Evolutionary conservation across 2,888 invertebrate species (phyloP), one percentile per base, ranked within the genome.

Genomic region (Microplitis manilae): DNA sequence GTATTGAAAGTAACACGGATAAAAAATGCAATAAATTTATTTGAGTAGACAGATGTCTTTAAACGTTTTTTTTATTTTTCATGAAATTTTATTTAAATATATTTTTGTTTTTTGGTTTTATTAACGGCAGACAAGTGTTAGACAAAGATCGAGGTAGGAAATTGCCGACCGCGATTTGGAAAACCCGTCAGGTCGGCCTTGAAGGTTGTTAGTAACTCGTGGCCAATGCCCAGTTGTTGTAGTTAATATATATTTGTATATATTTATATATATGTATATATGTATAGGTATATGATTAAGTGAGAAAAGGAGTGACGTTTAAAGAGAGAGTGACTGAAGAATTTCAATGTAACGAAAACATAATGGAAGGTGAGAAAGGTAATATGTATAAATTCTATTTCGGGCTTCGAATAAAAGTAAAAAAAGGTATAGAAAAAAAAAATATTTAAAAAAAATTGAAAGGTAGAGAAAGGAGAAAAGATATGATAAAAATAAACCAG

Each of bases 101-200:
- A 60, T 71, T 72, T 41, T 6, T 60, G 9, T 64, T 39, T 13
- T 68, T 72, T 75, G 67, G 75, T 73, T 65, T 68, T 20, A 73
- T 76, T 68, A 77, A 69, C 68, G 75, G 61, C 76, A 74, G 72
- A 80, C 73, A 65, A 62, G 70, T 41, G 83, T 65, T 76, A 64
- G 82, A 87, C 77, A 70, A 83, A 81, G 87, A 87, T 80, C 79
- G 79, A 85, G 84, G 80, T 86, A 88, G 88, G 88, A 88, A 88
- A 88, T 87, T 74, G 81, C 81, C 79, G 85, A 82, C 83, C 83
- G 82, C 84, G 86, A 86, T 87, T 88, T 87, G 87, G 87, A 87
- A 88, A 88, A 87, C 85, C 85, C 85, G 81, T 83, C 83, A 83
- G 39, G 84, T 80, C 86, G 88, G 86, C 88, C 88, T 88, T 88